Percentiles rank a stretch among this genome's conserved stretches.
Conservation (phyloP, 1,140 invertebrate species). For the Saxidomus purpurata region DNA sequence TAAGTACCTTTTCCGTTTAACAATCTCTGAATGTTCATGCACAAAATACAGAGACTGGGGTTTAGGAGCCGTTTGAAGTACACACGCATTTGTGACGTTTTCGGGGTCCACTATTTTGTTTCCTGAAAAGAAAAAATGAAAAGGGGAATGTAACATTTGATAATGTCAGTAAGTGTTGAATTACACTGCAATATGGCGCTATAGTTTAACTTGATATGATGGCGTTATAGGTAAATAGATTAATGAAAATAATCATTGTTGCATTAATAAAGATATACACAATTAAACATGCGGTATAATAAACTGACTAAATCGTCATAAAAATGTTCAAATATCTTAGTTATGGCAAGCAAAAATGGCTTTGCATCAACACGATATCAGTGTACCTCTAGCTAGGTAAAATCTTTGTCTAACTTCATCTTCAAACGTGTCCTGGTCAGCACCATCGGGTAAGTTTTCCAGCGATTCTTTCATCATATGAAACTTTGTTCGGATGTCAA, state of each 20-base stretch:
- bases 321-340: too few relatives aligned
- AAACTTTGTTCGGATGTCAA: conserved; percentile 66
- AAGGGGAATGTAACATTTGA: too few relatives aligned
- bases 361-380: too few relatives aligned
- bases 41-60: conserved; percentile 61
- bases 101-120: conserved; percentile 68
- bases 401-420: conserved; percentile 52
- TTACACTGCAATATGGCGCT: too few relatives aligned
- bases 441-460: conserved; percentile 24
- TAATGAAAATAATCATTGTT: too few relatives aligned
- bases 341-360: too few relatives aligned
- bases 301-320: too few relatives aligned
- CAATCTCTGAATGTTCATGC: conserved; percentile 55
- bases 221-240: too few relatives aligned
- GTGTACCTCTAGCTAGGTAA: conserved; percentile 63
- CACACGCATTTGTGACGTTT: conserved; percentile 45
- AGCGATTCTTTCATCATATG: conserved; percentile 62
- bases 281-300: too few relatives aligned
- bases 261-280: too few relatives aligned
- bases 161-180: too few relatives aligned
- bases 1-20: conserved; percentile 36
- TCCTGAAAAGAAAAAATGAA: neutral
- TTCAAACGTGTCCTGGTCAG: conserved; percentile 18
- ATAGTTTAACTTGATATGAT: too few relatives aligned
- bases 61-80: conserved; percentile 54